Conservation (phyloP, 2,888 invertebrate species). For the Trichopoda pennipes region DNA sequence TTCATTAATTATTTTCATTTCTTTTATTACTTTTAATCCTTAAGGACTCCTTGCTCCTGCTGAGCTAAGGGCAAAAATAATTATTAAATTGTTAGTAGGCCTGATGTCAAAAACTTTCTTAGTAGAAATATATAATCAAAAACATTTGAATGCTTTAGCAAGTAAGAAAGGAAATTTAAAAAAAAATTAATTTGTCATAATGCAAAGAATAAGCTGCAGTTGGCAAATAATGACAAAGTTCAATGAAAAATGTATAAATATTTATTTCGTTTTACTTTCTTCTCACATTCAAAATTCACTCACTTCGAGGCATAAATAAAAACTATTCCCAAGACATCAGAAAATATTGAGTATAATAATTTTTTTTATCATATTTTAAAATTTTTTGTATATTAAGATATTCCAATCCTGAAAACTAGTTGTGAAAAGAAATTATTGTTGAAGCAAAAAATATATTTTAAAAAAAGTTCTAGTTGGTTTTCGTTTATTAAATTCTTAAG, state of each 20-base stretch:
- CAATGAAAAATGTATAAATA: not conserved
- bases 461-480: too few species aligned
- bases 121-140: not conserved
- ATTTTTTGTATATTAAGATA: too few species aligned
- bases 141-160: not conserved
- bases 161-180: too few species aligned
- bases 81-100: conserved; percentile 1
- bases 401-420: too few species aligned
- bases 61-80: not conserved
- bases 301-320: not conserved
- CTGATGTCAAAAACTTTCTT: not conserved
- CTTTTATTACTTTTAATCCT: conserved; percentile 7
- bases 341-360: too few species aligned
- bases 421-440: too few species aligned
- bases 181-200: not conserved
- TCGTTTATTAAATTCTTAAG: too few species aligned
- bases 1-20: conserved; percentile 22
- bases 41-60: conserved; percentile 41
- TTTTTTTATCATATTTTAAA: too few species aligned
- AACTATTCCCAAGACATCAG: not conserved
- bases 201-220: not conserved
- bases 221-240: not conserved
- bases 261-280: not conserved
- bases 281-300: conserved; percentile 1
- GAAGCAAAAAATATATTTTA: too few species aligned